These are phyloP conservation scores for Thymelicus sylvestris DNA, from an alignment of 2,888 invertebrate species.

Conservation along the genomic window DNA sequence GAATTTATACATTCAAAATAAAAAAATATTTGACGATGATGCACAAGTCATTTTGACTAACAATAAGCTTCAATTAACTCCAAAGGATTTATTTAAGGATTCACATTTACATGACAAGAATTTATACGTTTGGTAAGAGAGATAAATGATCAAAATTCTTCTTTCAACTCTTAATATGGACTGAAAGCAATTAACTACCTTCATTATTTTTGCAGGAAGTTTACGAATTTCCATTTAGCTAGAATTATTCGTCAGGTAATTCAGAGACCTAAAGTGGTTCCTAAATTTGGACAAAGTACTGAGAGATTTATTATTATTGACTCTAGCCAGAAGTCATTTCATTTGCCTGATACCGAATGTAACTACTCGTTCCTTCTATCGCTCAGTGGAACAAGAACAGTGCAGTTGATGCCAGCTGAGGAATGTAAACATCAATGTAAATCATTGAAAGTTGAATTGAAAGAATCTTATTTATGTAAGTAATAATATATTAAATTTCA, in stretches of 20 bases:
- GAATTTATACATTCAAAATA: slow-evolving; percentile 84
- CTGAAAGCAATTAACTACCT: not conserved
- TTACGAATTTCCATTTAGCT: slow-evolving; percentile 90
- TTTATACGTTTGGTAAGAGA: slow-evolving; percentile 65
- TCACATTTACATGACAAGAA: slow-evolving; percentile 51
- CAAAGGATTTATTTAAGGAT: slow-evolving; percentile 63
- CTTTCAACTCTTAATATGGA: too few species aligned
- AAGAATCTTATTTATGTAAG: slow-evolving; percentile 91
- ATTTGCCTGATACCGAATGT: slow-evolving; percentile 92
- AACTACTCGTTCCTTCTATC: slow-evolving; percentile 91
- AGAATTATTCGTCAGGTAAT: slow-evolving; percentile 89
- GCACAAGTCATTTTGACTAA: slow-evolving; percentile 83
- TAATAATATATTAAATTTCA: slow-evolving; percentile 46
- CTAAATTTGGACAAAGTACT: slow-evolving; percentile 90
- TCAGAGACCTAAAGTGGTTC: slow-evolving; percentile 88
- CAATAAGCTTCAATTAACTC: slow-evolving; percentile 65
- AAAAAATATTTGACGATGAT: slow-evolving; percentile 86
- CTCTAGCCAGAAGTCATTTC: slow-evolving; percentile 86
- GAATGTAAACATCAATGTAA: slow-evolving; percentile 90
- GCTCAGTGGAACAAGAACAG: slow-evolving; percentile 88
- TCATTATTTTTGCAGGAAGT: slow-evolving; percentile 85
- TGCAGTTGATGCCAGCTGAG: slow-evolving; percentile 90
- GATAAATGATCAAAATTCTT: not conserved
- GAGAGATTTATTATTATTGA: slow-evolving; percentile 93
- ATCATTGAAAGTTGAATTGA: slow-evolving; percentile 88